Base-by-base conservation (phyloP, 1,140 invertebrate genomes). In the Diprion similis region DNA sequence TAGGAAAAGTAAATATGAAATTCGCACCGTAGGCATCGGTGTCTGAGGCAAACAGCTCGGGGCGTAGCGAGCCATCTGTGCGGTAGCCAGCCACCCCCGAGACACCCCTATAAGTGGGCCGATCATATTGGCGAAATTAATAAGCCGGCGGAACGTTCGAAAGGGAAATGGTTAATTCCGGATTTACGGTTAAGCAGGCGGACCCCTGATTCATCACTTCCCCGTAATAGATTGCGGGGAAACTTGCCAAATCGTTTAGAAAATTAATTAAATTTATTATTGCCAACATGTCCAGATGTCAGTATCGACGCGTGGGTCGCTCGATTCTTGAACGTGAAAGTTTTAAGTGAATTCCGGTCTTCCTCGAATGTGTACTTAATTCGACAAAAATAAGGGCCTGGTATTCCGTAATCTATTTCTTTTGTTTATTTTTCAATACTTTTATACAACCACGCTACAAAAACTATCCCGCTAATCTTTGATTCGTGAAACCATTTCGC, bases 71-170 rank as follows among this genome's bases (percentile, higher is more conserved):
- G 77, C 85, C 85, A 85, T 86, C 85, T 86, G 84, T 78, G 84
- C 79, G 51, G 11, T 59, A 59, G n/a, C 51, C 51, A 59, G n/a
- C 51, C 51, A 59, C 51, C 51, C 72, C 77, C 75, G 19, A 68
- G 17, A 68, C 66, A 68, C 75, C 67, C 70, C 73, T 72, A 73
- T 68, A 19, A 68, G 17, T 76, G 77, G 77, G 48, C 11, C 51
- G 51, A 59, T 59, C 51, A 80, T 82, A 84, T 84, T 85, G 82
- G 82, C 80, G 77, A 83, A 85, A 86, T 85, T 86, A 86, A 87
- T 87, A 87, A 87, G 80, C 80, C 79, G 79, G 71, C 47, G 70
- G 72, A 74, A 78, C 78, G 81, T 78, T 78, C 78, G 15, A 80
- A 81, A 78, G 77, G 80, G 79, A 82, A 81, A 77, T 78, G 79